Percentiles rank a stretch among this genome's conserved stretches.
phyloP scores from a whole-genome alignment of 1,140 invertebrate species.

The Aporrectodea caliginosa region DNA sequence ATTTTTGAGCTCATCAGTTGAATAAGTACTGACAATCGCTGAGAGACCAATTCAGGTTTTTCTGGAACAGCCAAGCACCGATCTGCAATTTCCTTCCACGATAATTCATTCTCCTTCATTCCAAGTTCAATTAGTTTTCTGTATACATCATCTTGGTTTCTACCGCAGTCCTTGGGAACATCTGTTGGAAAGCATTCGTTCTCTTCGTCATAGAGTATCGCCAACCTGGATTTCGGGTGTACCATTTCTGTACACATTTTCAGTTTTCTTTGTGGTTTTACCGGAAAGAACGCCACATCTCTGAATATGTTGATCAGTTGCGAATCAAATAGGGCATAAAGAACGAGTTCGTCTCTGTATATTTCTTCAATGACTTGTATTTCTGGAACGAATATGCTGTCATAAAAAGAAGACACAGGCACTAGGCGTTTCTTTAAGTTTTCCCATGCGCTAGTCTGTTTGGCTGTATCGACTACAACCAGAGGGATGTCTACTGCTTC shows the following conservation, averaged over 20 bases:
- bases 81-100: constrained; percentile 1
- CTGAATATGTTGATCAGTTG: constrained; percentile 27
- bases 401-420: too few species aligned
- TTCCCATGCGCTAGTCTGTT: background rate
- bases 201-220: constrained; percentile 32
- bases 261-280: constrained; percentile 26
- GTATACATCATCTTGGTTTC: background rate
- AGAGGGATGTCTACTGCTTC: background rate
- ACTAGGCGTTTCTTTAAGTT: too few species aligned
- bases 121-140: background rate
- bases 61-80: background rate
- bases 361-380: too few species aligned
- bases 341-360: too few species aligned
- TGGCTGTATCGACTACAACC: background rate
- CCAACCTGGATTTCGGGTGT: constrained; percentile 23
- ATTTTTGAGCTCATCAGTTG: background rate
- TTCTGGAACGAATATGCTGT: too few species aligned
- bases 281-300: constrained; percentile 26
- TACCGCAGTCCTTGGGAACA: background rate
- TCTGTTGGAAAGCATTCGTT: constrained; percentile 27
- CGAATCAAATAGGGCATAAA: constrained; percentile 11
- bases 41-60: background rate
- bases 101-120: constrained; percentile 6
- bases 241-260: constrained; percentile 13
- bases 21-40: background rate